Evolutionary conservation across 2,888 invertebrate genomes (phyloP).

Genomic region (Macrophya alboannulata): DNA sequence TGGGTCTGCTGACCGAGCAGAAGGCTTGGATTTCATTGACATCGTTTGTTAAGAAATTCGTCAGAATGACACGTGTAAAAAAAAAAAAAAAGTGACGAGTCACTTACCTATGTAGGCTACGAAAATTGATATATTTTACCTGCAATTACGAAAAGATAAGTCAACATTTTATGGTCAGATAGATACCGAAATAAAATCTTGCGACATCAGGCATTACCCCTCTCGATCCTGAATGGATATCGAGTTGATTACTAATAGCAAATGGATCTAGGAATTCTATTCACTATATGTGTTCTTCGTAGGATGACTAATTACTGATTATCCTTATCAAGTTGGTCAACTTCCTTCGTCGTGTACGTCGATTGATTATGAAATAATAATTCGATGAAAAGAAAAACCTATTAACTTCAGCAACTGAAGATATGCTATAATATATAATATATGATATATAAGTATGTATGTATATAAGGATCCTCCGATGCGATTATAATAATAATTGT

Average conservation of each 20-base stretch:
- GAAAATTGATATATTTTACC: not conserved
- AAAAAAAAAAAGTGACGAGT: conserved; percentile 20
- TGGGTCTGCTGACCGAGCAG: conserved; percentile 17
- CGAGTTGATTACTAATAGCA: not conserved
- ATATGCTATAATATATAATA: no score
- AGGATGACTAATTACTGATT: not conserved
- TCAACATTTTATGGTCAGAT: not conserved
- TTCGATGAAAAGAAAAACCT: not conserved
- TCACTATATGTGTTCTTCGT: not conserved
- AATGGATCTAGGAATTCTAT: not conserved
- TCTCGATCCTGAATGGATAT: not conserved
- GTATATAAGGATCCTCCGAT: conserved; percentile 1
- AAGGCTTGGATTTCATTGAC: conserved; percentile 33
- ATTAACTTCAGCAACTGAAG: conserved; percentile 1
- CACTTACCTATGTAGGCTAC: not conserved
- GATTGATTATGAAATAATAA: not conserved
- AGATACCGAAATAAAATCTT: not conserved
- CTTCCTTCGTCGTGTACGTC: not conserved
- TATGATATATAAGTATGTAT: no score
- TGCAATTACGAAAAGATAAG: not conserved
- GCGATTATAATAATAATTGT: conserved; percentile 42
- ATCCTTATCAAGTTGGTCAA: not conserved
- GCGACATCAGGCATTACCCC: not conserved
- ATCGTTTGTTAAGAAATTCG: conserved; percentile 40
- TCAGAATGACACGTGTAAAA: conserved; percentile 41